A percentile compares a stretch with the other conserved stretches of the same genome.
phyloP scores from a whole-genome alignment of 2,888 invertebrate species.

The Cyrtodaria siliqua region DNA sequence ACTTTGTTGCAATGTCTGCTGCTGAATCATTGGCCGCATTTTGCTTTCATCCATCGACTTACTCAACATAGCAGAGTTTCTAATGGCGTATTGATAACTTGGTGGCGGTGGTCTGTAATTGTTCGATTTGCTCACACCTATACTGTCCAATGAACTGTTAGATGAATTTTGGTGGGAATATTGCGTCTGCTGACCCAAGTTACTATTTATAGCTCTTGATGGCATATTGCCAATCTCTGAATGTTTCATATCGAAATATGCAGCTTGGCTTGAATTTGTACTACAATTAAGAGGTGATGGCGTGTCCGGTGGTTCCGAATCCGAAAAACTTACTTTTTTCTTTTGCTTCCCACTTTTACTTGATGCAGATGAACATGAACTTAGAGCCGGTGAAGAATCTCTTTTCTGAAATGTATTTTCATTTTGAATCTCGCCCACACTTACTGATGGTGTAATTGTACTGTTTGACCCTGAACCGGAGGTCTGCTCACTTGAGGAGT shows the following conservation, averaged over 20 bases:
- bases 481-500: conserved; percentile 50
- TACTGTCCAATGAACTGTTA: conserved; percentile 52
- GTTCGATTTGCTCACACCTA: conserved; percentile 12
- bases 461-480: conserved; percentile 46
- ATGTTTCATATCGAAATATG: conserved; percentile 54
- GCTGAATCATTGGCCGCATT: neutral
- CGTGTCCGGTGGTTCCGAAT: conserved; percentile 70
- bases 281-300: conserved; percentile 61
- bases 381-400: conserved; percentile 61
- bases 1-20: conserved; percentile 10
- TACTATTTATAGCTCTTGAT: conserved; percentile 11
- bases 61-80: conserved; percentile 34
- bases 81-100: conserved; percentile 59
- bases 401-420: conserved; percentile 35
- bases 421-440: conserved; percentile 38
- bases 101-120: conserved; percentile 53
- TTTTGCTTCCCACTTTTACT: conserved; percentile 62
- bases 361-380: conserved; percentile 61
- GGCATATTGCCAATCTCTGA: conserved; percentile 18
- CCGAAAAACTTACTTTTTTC: conserved; percentile 77
- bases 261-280: conserved; percentile 50
- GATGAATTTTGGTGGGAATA: conserved; percentile 38
- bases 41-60: conserved; percentile 18
- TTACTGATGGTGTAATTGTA: conserved; percentile 47
- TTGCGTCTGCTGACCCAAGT: conserved; percentile 23